Conservation (phyloP, 2,797 vertebrate genomes). For the Poliocrania exsul region DNA sequence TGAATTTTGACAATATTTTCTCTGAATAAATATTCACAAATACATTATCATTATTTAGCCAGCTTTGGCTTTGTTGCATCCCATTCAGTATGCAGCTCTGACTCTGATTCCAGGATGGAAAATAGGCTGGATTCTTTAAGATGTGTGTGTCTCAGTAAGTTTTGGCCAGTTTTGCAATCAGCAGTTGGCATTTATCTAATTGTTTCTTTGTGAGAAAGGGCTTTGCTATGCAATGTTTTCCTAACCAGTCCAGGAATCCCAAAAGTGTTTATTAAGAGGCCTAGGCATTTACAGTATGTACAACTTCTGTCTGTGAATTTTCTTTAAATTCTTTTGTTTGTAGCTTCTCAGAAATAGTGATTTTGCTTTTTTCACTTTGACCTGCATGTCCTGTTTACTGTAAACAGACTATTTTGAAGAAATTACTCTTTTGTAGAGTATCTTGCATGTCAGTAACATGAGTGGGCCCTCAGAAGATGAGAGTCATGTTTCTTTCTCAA, state of each 20-base stretch:
- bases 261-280: background rate
- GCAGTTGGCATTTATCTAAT: slow-evolving; percentile 11
- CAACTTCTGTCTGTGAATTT: background rate
- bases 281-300: background rate
- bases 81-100: background rate
- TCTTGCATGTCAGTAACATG: background rate
- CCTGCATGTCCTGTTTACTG: background rate
- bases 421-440: background rate
- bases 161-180: background rate
- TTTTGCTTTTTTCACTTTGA: background rate
- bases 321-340: background rate
- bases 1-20: slow-evolving; percentile 41
- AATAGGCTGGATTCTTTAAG: background rate
- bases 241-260: background rate
- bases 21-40: slow-evolving; percentile 27
- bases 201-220: background rate
- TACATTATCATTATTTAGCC: background rate
- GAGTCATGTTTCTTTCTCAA: background rate
- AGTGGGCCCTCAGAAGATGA: background rate
- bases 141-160: accelerated
- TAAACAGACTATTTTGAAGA: background rate
- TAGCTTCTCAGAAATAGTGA: background rate
- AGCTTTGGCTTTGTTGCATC: background rate
- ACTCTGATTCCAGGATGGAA: slow-evolving; percentile 18
- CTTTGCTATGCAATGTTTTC: slow-evolving; percentile 1